Conservation (phyloP, 2,797 vertebrate species). For the Thamnophis elegans region DNA sequence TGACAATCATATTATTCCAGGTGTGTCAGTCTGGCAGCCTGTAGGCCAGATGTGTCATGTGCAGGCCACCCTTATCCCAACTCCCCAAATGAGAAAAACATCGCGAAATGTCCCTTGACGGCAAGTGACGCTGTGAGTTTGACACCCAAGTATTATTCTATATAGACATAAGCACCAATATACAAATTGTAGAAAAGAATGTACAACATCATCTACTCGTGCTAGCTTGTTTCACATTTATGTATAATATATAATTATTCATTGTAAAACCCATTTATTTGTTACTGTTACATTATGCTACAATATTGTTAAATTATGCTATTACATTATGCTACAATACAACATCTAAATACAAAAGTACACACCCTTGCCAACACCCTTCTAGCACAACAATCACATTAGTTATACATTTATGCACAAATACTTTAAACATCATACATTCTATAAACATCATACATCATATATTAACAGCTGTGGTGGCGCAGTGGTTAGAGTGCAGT, state of each 20-base stretch:
- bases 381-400: neutral
- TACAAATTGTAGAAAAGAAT: neutral
- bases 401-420: neutral
- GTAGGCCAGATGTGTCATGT: no score
- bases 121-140: no score
- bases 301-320: neutral
- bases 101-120: rapidly evolving
- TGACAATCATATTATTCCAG: neutral
- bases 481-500: neutral
- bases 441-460: neutral
- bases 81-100: no score
- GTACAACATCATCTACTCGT: neutral
- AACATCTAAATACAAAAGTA: neutral
- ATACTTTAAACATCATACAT: neutral
- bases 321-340: no score
- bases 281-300: neutral
- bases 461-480: neutral
- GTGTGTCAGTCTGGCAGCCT: no score
- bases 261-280: neutral
- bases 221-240: neutral
- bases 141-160: neutral
- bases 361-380: neutral
- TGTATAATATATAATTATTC: neutral
- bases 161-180: neutral
- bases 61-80: no score